Percentiles rank a stretch among this genome's conserved stretches.
phyloP scores from a whole-genome alignment of 2,797 vertebrate genomes.

The Ficedula albicollis region DNA sequence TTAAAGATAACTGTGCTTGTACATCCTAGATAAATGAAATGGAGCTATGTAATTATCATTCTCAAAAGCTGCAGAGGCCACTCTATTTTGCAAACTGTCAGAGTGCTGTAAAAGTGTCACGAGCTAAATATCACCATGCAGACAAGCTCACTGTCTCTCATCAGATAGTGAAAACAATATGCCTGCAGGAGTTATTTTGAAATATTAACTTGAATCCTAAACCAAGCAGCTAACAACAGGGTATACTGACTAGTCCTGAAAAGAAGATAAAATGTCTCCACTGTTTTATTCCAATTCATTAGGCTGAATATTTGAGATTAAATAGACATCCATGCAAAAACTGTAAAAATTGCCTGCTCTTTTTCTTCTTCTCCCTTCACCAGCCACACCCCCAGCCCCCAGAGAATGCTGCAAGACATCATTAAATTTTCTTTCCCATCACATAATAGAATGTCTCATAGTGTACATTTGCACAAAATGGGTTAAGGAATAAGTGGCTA shows the following conservation, averaged over 20 bases:
- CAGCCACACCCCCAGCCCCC: neutral
- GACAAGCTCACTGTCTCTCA: neutral
- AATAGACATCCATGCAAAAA: neutral
- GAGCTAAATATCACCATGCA: neutral
- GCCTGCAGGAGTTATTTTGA: neutral
- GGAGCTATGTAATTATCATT: neutral
- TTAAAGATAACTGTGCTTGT: neutral
- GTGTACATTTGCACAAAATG: neutral
- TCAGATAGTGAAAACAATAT: neutral
- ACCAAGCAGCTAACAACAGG: neutral
- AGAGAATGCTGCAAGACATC: neutral
- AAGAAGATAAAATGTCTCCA: neutral
- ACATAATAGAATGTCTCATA: neutral
- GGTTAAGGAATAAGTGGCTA: neutral
- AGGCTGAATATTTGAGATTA: neutral
- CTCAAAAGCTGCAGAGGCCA: neutral
- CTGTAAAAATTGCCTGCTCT: neutral
- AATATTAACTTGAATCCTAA: neutral
- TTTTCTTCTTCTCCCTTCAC: neutral
- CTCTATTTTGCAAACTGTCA: slow-evolving; percentile 17
- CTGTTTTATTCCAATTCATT: neutral
- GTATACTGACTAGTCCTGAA: neutral
- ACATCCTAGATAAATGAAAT: slow-evolving; percentile 1
- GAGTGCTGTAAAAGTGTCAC: neutral
- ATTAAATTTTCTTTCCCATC: neutral